phyloP scores from a whole-genome alignment of 2,797 vertebrate genomes.

The Sebastes iracundus region DNA sequence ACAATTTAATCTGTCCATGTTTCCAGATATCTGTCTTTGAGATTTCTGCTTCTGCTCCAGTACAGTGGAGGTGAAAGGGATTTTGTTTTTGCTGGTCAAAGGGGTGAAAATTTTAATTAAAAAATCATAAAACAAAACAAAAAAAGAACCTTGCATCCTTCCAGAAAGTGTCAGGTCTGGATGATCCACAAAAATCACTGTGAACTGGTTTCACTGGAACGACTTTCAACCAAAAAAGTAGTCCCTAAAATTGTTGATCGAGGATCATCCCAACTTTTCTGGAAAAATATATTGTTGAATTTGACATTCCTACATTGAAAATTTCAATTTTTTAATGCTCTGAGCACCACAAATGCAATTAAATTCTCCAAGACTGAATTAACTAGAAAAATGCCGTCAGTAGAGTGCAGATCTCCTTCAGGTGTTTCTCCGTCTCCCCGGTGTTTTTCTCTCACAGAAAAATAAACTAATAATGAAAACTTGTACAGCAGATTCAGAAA shows the following conservation, averaged over 20 bases:
- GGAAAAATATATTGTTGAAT: neutral
- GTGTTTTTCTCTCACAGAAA: no score
- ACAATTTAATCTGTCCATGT: neutral
- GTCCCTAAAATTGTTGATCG: neutral
- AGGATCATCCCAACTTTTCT: neutral
- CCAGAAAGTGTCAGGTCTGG: neutral
- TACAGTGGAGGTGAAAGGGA: neutral
- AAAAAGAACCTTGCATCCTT: neutral
- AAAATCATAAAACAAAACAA: neutral
- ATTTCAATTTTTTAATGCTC: neutral
- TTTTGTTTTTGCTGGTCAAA: neutral
- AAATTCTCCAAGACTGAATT: neutral
- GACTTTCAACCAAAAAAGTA: neutral
- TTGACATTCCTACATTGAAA: neutral
- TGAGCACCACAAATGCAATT: neutral
- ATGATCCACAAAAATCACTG: neutral
- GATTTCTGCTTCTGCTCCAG: neutral
- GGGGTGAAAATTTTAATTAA: neutral
- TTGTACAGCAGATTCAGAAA: no score
- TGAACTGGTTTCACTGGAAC: neutral
- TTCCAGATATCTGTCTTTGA: neutral
- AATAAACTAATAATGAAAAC: no score
- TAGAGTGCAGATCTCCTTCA: neutral
- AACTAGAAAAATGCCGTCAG: neutral
- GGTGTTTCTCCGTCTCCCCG: neutral